Conservation (phyloP, 2,888 invertebrate species). For the Tricholauxania praeusta region DNA sequence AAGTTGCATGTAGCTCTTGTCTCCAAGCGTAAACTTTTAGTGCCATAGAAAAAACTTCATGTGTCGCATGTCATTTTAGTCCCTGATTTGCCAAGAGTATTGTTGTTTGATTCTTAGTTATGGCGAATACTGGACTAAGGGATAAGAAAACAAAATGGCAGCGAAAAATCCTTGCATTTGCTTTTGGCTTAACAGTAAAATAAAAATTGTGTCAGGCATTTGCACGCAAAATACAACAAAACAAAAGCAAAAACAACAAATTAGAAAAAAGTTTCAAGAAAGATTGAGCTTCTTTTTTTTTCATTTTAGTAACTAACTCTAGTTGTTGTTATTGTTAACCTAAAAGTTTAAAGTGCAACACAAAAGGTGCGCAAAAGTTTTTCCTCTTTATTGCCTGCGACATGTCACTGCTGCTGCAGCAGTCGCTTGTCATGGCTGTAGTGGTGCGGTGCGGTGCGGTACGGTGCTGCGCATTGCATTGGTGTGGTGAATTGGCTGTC, state of each 20-base stretch:
- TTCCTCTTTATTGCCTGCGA: slow-evolving; percentile 39
- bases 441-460: not conserved
- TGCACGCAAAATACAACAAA: not conserved
- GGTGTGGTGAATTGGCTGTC: slow-evolving; percentile 13
- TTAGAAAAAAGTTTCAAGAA: not conserved
- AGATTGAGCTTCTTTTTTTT: too few species aligned
- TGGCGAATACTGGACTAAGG: not conserved
- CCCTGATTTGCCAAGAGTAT: slow-evolving; percentile 15
- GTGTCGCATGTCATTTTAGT: slow-evolving; percentile 12
- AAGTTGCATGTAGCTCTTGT: too few species aligned
- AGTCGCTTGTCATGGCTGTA: too few species aligned
- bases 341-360: slow-evolving; percentile 45
- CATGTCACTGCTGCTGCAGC: slow-evolving; percentile 21
- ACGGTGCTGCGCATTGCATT: not conserved
- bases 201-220: not conserved
- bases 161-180: not conserved
- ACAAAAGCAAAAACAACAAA: slow-evolving; percentile 1
- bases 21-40: too few species aligned
- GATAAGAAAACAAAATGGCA: not conserved
- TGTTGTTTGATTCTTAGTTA: not conserved
- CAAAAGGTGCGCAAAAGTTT: slow-evolving; percentile 46
- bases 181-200: too few species aligned
- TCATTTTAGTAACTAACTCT: too few species aligned
- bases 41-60: not conserved
- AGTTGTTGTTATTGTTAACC: not conserved